Evolutionary conservation across 2,888 invertebrate genomes (phyloP).

Genomic region (Drosophila anceps): DNA sequence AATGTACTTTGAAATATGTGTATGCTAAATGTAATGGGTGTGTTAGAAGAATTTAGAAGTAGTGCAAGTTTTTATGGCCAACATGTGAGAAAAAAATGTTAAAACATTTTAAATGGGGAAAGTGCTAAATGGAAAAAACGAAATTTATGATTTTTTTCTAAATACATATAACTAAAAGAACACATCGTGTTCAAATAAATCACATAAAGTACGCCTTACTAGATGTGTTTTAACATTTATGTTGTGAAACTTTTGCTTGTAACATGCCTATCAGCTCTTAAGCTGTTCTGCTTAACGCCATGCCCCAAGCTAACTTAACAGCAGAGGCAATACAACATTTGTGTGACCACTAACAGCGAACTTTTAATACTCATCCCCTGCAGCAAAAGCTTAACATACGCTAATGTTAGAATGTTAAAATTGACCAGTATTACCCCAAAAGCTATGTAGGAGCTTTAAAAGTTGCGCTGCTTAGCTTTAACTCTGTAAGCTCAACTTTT

Average conservation of each 20-base stretch:
- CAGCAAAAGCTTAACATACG: not conserved
- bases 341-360: not conserved
- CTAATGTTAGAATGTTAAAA: slow-evolving; percentile 19
- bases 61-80: slow-evolving; percentile 18
- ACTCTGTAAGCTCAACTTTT: slow-evolving; percentile 20
- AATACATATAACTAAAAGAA: not conserved
- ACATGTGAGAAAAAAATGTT: slow-evolving; percentile 26
- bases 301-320: slow-evolving; percentile 11
- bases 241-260: not conserved
- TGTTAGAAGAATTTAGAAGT: slow-evolving; percentile 11
- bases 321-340: not conserved
- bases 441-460: slow-evolving; percentile 12
- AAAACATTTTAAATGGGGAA: not conserved
- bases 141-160: slow-evolving; percentile 6
- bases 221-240: not conserved
- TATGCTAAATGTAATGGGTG: slow-evolving; percentile 10
- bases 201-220: not conserved
- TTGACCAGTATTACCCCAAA: slow-evolving; percentile 59
- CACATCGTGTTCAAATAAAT: not conserved
- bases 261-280: slow-evolving; percentile 11
- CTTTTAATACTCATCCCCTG: slow-evolving; percentile 27
- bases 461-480: slow-evolving; percentile 8
- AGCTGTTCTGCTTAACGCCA: not conserved
- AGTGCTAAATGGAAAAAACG: not conserved
- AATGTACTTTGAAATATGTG: slow-evolving; percentile 27